Percentiles rank a stretch among this genome's conserved stretches.
Evolutionary conservation across 1,140 invertebrate species (phyloP).

Genomic region (Tribolium castaneum): DNA sequence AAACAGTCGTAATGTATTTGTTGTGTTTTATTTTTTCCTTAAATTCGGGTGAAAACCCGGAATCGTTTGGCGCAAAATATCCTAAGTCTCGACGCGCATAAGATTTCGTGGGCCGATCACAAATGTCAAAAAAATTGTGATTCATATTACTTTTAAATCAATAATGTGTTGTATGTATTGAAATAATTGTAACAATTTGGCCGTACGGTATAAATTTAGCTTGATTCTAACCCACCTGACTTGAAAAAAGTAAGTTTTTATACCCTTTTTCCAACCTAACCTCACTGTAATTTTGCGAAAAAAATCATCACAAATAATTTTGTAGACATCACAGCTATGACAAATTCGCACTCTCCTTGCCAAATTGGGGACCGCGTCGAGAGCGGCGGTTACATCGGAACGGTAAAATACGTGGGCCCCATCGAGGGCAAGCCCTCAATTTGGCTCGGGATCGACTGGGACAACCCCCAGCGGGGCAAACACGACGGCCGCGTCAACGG

Average conservation of each 20-base stretch:
- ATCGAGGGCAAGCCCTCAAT: conserved; percentile 69
- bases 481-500: conserved; percentile 89
- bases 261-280: background rate
- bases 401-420: conserved; percentile 65
- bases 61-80: too few species aligned
- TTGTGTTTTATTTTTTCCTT: too few species aligned
- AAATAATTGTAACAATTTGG: too few species aligned
- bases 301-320: background rate
- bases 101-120: too few species aligned
- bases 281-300: background rate
- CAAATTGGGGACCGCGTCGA: conserved; percentile 58
- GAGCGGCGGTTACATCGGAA: conserved; percentile 63
- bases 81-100: too few species aligned
- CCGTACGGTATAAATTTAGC: too few species aligned
- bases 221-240: too few species aligned
- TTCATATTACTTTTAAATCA: too few species aligned
- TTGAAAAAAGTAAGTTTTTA: background rate
- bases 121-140: too few species aligned
- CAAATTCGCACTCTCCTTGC: background rate
- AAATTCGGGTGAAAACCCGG: too few species aligned
- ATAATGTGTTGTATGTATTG: too few species aligned
- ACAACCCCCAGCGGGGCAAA: conserved; percentile 86
- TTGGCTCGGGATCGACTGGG: conserved; percentile 96
- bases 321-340: background rate
- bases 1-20: background rate